These are phyloP conservation scores for Oryzias celebensis DNA, from an alignment of 2,113 vertebrate genomes.

Conservation along the genomic window DNA sequence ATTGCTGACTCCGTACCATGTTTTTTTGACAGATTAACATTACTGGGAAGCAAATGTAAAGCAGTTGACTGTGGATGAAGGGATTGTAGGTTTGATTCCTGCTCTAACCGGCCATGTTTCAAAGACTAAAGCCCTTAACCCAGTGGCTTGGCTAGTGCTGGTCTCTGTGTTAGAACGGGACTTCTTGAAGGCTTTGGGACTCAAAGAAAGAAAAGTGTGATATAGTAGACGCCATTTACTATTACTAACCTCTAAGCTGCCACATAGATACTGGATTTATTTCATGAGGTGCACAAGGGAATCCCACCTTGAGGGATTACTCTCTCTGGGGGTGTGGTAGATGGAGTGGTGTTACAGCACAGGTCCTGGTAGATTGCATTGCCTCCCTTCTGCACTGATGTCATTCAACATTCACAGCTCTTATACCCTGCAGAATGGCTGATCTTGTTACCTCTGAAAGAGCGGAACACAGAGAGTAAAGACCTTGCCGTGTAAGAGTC, in stretches of 20 bases:
- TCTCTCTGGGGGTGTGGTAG: slow-evolving; percentile 31
- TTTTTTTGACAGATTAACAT: too few relatives aligned
- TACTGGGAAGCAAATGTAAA: too few relatives aligned
- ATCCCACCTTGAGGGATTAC: slow-evolving; percentile 49
- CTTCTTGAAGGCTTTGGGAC: too few relatives aligned
- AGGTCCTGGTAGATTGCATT: slow-evolving; percentile 31
- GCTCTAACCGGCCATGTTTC: too few relatives aligned
- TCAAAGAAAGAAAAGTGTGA: too few relatives aligned
- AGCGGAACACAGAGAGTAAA: slow-evolving; percentile 61
- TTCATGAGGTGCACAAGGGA: slow-evolving; percentile 34
- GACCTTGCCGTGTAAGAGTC: slow-evolving; percentile 58
- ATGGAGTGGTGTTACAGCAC: slow-evolving; percentile 41
- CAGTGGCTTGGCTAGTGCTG: too few relatives aligned
- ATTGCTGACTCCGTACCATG: too few relatives aligned
- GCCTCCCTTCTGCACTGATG: slow-evolving; percentile 48
- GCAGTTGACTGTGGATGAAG: too few relatives aligned
- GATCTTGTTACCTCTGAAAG: slow-evolving; percentile 69
- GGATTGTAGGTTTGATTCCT: too few relatives aligned
- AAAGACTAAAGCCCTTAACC: too few relatives aligned
- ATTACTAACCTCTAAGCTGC: slow-evolving; percentile 49
- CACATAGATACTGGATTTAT: slow-evolving; percentile 55
- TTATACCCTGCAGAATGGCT: slow-evolving; percentile 57
- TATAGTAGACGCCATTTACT: not conserved
- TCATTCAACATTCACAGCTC: slow-evolving; percentile 62
- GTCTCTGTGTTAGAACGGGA: too few relatives aligned